phyloP scores from a whole-genome alignment of 1,140 invertebrate genomes.

The roundworm (Caenorhabditis elegans) region DNA sequence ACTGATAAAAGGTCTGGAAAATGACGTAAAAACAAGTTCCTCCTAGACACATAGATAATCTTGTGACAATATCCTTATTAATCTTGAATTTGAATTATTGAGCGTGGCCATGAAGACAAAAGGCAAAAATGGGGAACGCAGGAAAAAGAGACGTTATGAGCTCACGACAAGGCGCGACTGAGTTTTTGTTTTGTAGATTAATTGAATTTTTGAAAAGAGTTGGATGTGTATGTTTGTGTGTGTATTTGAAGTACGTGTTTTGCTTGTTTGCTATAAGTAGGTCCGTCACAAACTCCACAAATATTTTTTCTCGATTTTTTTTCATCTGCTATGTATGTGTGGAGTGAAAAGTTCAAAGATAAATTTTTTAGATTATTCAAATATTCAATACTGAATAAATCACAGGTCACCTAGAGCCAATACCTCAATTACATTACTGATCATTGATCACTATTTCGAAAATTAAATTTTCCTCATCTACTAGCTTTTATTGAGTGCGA shows the following conservation, averaged over 20 bases:
- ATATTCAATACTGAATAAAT: background rate
- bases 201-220: conserved; percentile 7
- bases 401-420: background rate
- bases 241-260: background rate
- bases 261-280: background rate
- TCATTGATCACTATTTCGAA: background rate
- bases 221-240: background rate
- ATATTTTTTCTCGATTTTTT: background rate
- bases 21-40: background rate
- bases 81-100: background rate
- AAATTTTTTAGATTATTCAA: background rate
- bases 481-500: too few species aligned
- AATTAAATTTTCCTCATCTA: too few species aligned
- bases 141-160: background rate
- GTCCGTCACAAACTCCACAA: background rate
- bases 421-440: too few species aligned
- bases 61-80: background rate
- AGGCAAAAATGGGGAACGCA: background rate
- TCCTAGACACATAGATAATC: background rate
- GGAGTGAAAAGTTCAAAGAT: background rate
- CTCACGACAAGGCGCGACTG: background rate
- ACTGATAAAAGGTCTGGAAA: background rate
- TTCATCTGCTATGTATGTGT: background rate
- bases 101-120: background rate
- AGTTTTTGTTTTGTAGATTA: background rate